These are phyloP conservation scores for Acrocephalus kingi DNA, from an alignment of 2,113 vertebrate genomes.

Conservation along the genomic window DNA sequence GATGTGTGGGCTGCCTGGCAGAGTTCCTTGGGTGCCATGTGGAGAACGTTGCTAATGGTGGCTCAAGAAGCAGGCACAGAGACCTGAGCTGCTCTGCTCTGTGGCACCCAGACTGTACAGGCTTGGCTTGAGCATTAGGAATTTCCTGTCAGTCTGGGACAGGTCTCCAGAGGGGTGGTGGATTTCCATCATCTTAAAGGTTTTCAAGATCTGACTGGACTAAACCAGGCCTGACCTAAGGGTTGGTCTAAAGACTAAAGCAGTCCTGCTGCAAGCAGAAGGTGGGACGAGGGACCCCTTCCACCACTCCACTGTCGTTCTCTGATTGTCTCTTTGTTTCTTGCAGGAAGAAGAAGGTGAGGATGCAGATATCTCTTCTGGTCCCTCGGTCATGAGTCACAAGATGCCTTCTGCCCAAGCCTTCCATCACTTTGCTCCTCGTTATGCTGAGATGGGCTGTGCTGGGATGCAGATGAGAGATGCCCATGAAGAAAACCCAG, in stretches of 20 bases:
- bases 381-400: conserved; percentile 76
- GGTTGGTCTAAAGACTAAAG: not conserved
- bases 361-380: conserved; percentile 78
- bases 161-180: not conserved
- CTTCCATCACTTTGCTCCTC: conserved; percentile 82
- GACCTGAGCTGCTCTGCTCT: not conserved
- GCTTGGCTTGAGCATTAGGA: not conserved
- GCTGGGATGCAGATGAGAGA: conserved; percentile 79
- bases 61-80: not conserved
- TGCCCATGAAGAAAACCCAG: conserved; percentile 92
- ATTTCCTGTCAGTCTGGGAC: not conserved
- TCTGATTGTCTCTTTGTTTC: not conserved
- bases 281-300: not conserved
- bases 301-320: not conserved
- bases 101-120: not conserved
- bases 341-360: conserved; percentile 92
- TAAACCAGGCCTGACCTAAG: not conserved
- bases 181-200: not conserved
- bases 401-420: conserved; percentile 80
- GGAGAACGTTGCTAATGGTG: not conserved
- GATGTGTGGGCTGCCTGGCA: not conserved
- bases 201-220: not conserved
- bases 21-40: not conserved
- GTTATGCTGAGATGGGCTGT: conserved; percentile 82
- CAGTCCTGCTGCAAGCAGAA: not conserved